Evolutionary conservation across 1,140 invertebrate genomes (phyloP), one percentile per base, ranked within the genome.

Genomic region (Brachionus asplanchnoidis): DNA sequence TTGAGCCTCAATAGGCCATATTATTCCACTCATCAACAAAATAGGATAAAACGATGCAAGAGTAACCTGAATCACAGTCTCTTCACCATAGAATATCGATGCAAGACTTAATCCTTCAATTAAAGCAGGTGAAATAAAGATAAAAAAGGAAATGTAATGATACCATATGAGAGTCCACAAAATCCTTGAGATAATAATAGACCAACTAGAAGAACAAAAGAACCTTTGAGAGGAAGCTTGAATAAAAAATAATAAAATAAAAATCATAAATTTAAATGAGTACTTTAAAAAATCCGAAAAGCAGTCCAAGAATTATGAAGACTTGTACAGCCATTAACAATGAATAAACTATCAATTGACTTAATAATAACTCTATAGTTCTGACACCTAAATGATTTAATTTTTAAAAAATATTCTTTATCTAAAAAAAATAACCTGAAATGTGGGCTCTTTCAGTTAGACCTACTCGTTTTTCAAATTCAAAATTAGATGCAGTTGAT

Each of bases 401-500:
- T 26, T 46, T 44, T 40, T 26, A 40, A 66, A 20, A 11, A n/a
- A 50, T 40, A 5, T 53, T 32, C n/a, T n/a, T 14, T 56, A n/a
- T 78, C 20, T 78, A 12, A 40, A 73, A 20, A 56, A 65, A 80
- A 65, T 17, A 28, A 84, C 82, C 82, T 70, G 87, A 86, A 5
- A 88, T 87, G 32, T 86, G 84, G 68, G 86, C 87, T 65, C 88
- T 80, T 40, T 88, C 88, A 17, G 88, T 85, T 14, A 88, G 85
- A 9, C 88, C 88, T 85, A 88, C 87, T 75, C 87, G 88, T 86
- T 94, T 92, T 88, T 98, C 96, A 84, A 96, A 93, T 68, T 97
- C 94, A 88, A 98, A 93, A 1, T 94, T 93, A 9, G 95, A 94
- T 3, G 95, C 95, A n/a, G 95, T 97, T 68, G 97, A 89, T 14